Conservation (phyloP, 2,888 invertebrate species). For the Pterobdella sp. region DNA sequence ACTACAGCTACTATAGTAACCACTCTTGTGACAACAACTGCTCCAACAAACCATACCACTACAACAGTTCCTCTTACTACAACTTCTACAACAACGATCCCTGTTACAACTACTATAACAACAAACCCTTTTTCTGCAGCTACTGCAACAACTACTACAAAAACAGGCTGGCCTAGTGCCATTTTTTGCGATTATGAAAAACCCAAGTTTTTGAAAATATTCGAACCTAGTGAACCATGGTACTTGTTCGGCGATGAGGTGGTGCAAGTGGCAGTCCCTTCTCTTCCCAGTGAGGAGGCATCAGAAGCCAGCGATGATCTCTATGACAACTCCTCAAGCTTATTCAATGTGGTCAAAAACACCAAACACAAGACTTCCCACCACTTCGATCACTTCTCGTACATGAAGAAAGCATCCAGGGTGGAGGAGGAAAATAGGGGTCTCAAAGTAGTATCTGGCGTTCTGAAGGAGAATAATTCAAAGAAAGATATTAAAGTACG, state of each 20-base stretch:
- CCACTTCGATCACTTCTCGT: background rate
- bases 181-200: conserved; percentile 2
- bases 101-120: background rate
- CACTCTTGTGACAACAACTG: background rate
- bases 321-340: background rate
- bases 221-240: conserved; percentile 23
- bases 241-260: conserved; percentile 13
- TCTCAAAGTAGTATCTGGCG: too few species aligned
- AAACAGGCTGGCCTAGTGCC: conserved; percentile 18
- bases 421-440: too few species aligned
- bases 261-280: too few species aligned
- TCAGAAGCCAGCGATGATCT: background rate
- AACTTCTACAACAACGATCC: background rate
- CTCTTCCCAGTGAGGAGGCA: background rate
- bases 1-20: background rate
- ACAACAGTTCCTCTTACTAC: background rate
- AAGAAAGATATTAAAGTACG: too few species aligned
- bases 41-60: background rate
- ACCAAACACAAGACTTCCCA: background rate
- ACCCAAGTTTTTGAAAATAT: conserved; percentile 1
- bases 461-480: too few species aligned
- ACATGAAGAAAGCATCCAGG: too few species aligned
- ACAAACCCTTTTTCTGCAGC: too few species aligned
- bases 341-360: background rate
- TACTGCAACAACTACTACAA: background rate